Conservation (phyloP, 2,797 vertebrate genomes). For the Sebastes diaconus region DNA sequence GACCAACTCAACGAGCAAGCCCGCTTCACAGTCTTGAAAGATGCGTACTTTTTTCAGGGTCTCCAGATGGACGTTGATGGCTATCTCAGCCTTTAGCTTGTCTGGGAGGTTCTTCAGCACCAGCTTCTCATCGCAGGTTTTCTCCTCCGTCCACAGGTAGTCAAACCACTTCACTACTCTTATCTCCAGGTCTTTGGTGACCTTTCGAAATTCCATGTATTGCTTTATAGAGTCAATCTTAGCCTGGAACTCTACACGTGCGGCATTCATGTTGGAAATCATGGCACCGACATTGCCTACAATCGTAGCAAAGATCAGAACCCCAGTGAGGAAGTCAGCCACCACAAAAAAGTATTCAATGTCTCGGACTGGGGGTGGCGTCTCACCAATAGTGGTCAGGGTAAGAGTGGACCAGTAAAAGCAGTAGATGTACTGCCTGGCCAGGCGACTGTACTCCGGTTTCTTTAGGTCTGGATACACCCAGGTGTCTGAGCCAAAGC, state of each 20-base stretch:
- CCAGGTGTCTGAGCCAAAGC: conserved; percentile 93
- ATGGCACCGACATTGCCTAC: conserved; percentile 97
- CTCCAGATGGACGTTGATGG: conserved; percentile 96
- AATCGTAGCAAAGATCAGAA: conserved; percentile 97
- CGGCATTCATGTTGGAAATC: conserved; percentile 97
- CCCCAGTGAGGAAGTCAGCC: conserved; percentile 92
- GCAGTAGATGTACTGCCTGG: conserved; percentile 93
- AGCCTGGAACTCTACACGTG: conserved; percentile 92
- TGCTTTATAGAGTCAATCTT: conserved; percentile 97
- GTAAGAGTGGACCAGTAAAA: conserved; percentile 98
- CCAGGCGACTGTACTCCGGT: conserved; percentile 80
- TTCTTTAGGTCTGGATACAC: conserved; percentile 88
- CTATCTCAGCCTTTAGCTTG: conserved; percentile 96
- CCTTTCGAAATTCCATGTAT: conserved; percentile 96
- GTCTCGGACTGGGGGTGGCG: conserved; percentile 91
- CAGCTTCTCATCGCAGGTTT: conserved; percentile 92
- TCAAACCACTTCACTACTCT: conserved; percentile 98
- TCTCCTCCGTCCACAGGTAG: conserved; percentile 96
- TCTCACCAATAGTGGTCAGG: conserved; percentile 96
- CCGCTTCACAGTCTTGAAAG: conserved; percentile 97
- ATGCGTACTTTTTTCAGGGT: conserved; percentile 94
- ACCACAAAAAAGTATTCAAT: conserved; percentile 95
- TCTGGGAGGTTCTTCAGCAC: conserved; percentile 95
- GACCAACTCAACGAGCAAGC: conserved; percentile 93
- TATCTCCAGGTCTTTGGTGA: conserved; percentile 92